A percentile compares a stretch with the other conserved stretches of the same genome.
Evolutionary conservation across 2,888 invertebrate genomes (phyloP).

Genomic region (Rotaria socialis): DNA sequence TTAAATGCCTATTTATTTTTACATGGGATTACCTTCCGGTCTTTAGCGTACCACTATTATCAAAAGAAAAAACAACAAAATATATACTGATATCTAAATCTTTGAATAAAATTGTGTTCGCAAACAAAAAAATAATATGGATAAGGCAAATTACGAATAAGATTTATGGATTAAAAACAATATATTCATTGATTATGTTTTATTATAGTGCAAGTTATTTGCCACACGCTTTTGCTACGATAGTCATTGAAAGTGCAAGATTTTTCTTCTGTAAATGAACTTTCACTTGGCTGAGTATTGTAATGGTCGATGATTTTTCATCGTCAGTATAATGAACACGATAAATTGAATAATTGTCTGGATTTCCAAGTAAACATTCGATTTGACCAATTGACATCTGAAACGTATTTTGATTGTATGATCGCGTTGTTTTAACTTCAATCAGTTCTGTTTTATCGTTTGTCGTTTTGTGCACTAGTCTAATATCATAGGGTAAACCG

Average conservation of each 20-base stretch:
- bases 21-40: too few relatives aligned
- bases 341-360: background rate
- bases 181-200: too few relatives aligned
- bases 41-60: too few relatives aligned
- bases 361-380: background rate
- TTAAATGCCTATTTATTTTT: too few relatives aligned
- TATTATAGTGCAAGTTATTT: too few relatives aligned
- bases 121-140: too few relatives aligned
- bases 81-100: too few relatives aligned
- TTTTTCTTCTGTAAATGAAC: conserved; percentile 2
- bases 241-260: background rate
- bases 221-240: background rate
- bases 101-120: too few relatives aligned
- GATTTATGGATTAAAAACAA: too few relatives aligned
- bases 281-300: background rate
- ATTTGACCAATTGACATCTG: background rate
- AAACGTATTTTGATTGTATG: background rate
- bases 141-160: too few relatives aligned
- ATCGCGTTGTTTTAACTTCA: background rate
- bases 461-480: background rate
- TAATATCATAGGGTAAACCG: background rate
- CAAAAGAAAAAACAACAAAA: too few relatives aligned
- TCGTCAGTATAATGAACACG: background rate
- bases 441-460: background rate
- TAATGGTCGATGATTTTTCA: background rate